Evolutionary conservation across 2,888 invertebrate species (phyloP), one percentile per base, ranked within the genome.

Genomic region (Phaonia tiefii): DNA sequence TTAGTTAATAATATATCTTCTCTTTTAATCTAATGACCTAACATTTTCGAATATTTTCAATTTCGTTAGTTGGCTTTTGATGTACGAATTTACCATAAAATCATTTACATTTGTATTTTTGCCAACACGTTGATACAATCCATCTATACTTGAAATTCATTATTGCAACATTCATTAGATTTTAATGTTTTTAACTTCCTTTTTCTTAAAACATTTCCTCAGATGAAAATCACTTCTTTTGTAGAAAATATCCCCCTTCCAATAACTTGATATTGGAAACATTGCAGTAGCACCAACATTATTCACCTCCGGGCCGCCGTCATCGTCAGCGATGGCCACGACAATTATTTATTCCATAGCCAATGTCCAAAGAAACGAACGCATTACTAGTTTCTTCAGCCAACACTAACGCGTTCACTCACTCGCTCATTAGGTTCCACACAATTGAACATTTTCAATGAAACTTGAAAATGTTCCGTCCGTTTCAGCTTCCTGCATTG

Each of bases 391-490:
- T 58, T 58, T 26, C 31, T 58, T n/a, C n/a, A n/a, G n/a, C n/a
- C n/a, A n/a, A n/a, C n/a, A n/a, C n/a, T n/a, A n/a, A n/a, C n/a
- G n/a, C n/a, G n/a, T n/a, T n/a, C n/a, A n/a, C n/a, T n/a, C n/a
- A n/a, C n/a, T n/a, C n/a, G n/a, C n/a, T n/a, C n/a, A n/a, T n/a
- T n/a, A n/a, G n/a, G 82, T 82, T 82, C 82, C 82, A 73, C 82
- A 73, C 82, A 82, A 82, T 82, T 82, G 79, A 82, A 79, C 82
- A 82, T 73, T 76, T 71, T 79, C 79, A 79, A 76, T 76, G 73
- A 74, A 79, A 66, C 25, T 26, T n/a, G n/a, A n/a, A n/a, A n/a
- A n/a, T n/a, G 2, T 42, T 44, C 15, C 46, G 54, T 66, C 51
- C 10, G 7, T n/a, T 46, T 37, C 58, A n/a, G n/a, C n/a, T 60